Evolutionary conservation across 2,888 invertebrate species (phyloP).

Genomic region (Pimpla rufipes): DNA sequence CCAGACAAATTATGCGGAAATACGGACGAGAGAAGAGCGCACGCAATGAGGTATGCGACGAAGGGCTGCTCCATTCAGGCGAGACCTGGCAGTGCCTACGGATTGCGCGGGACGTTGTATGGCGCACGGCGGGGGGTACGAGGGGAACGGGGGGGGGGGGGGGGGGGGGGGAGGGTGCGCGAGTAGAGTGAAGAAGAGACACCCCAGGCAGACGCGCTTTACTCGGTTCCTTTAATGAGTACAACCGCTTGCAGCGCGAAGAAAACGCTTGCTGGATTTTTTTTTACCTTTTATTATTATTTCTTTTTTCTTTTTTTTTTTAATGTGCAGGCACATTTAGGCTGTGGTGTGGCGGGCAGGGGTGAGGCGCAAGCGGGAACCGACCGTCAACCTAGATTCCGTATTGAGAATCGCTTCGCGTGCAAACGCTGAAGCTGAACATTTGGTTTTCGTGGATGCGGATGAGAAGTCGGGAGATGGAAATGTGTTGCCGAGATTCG

Average conservation of each 20-base stretch:
- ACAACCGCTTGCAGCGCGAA: constrained; percentile 43
- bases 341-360: background rate
- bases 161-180: background rate
- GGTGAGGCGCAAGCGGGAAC: background rate
- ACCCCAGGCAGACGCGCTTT: constrained; percentile 54
- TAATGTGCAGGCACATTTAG: background rate
- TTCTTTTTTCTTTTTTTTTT: constrained; percentile 18
- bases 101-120: constrained; percentile 20
- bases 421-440: background rate
- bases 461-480: too few species aligned
- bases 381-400: background rate
- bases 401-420: background rate
- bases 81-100: constrained; percentile 18
- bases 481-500: too few species aligned
- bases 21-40: constrained; percentile 66
- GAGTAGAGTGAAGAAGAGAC: constrained; percentile 55
- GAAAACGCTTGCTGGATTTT: constrained; percentile 41
- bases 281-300: constrained; percentile 19
- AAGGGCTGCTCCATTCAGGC: constrained; percentile 67
- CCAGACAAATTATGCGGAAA: constrained; percentile 81
- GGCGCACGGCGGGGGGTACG: background rate
- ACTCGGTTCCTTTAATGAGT: constrained; percentile 66
- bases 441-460: too few species aligned
- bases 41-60: constrained; percentile 68
- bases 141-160: constrained; percentile 3